A percentile compares a stretch with the other conserved stretches of the same genome.
These are phyloP conservation scores for Cetoscarus ocellatus DNA, from an alignment of 2,797 vertebrate genomes.

Conservation along the genomic window DNA sequence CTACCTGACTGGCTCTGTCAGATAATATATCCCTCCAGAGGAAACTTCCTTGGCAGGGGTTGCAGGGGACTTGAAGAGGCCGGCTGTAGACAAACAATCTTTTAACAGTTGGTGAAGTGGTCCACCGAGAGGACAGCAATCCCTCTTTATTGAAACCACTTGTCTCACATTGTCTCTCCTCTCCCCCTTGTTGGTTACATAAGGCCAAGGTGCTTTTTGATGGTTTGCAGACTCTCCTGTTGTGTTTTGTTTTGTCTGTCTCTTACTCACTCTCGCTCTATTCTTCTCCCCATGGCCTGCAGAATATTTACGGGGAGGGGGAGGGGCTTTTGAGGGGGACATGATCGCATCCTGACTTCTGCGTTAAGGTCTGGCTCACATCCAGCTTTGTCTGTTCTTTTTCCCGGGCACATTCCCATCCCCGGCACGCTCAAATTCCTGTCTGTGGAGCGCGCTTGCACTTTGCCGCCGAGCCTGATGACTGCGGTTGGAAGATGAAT, in stretches of 20 bases:
- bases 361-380: constrained; percentile 73
- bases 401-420: constrained; percentile 74
- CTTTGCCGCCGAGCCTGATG: constrained; percentile 62
- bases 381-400: constrained; percentile 81
- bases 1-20: constrained; percentile 17
- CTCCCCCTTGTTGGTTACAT: constrained; percentile 67
- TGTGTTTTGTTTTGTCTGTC: constrained; percentile 70
- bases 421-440: constrained; percentile 66
- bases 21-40: constrained; percentile 58
- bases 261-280: constrained; percentile 33
- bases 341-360: constrained; percentile 75
- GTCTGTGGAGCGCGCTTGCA: constrained; percentile 68
- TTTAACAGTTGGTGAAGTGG: constrained; percentile 81
- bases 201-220: constrained; percentile 77
- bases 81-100: constrained; percentile 77
- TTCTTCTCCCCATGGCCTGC: constrained; percentile 47
- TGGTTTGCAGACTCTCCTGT: constrained; percentile 73
- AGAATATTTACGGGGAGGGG: constrained; percentile 48
- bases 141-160: constrained; percentile 83
- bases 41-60: constrained; percentile 63
- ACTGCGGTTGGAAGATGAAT: constrained; percentile 77
- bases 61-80: constrained; percentile 51
- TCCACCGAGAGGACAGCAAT: constrained; percentile 77
- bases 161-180: constrained; percentile 69
- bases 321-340: constrained; percentile 54